These are phyloP conservation scores for Serrognathus titanus DNA, from an alignment of 2,888 invertebrate genomes.

Conservation along the genomic window DNA sequence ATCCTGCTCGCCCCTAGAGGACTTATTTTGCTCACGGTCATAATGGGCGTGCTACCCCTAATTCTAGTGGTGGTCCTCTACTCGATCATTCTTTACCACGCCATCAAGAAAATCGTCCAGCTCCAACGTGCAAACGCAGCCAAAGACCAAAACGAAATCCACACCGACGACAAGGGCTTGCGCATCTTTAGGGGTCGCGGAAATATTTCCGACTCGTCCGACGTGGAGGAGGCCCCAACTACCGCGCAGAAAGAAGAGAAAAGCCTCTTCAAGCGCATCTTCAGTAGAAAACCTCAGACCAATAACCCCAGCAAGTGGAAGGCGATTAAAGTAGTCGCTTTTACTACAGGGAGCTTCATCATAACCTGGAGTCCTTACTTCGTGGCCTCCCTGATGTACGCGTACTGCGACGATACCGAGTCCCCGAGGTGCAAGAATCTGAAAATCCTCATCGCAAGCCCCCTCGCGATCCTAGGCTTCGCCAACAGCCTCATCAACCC, in stretches of 20 bases:
- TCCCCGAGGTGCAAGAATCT: slow-evolving; percentile 49
- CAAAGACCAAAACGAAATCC: slow-evolving; percentile 9
- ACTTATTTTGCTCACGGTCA: slow-evolving; percentile 55
- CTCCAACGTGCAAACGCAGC: slow-evolving; percentile 43
- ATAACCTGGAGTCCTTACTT: slow-evolving; percentile 64
- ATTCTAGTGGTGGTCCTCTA: slow-evolving; percentile 52
- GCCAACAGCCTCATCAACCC: slow-evolving; percentile 62
- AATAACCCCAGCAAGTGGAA: slow-evolving; percentile 55
- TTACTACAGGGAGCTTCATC: slow-evolving; percentile 60
- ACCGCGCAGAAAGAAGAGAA: slow-evolving; percentile 33
- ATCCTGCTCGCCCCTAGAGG: slow-evolving; percentile 55
- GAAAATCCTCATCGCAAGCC: slow-evolving; percentile 55
- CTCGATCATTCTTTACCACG: slow-evolving; percentile 57
- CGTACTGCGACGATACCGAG: slow-evolving; percentile 52
- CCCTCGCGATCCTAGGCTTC: slow-evolving; percentile 59
- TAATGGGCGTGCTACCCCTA: slow-evolving; percentile 56
- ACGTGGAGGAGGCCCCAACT: slow-evolving; percentile 32
- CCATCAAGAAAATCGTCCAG: slow-evolving; percentile 55
- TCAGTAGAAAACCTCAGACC: slow-evolving; percentile 26
- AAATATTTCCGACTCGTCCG: slow-evolving; percentile 25
- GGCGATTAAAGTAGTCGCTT: slow-evolving; percentile 60
- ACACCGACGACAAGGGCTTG: slow-evolving; percentile 18
- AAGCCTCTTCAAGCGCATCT: slow-evolving; percentile 24
- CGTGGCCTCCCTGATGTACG: slow-evolving; percentile 55
- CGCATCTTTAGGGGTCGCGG: slow-evolving; percentile 32